phyloP scores from a whole-genome alignment of 2,888 invertebrate genomes.

The Latheticus oryzae region DNA sequence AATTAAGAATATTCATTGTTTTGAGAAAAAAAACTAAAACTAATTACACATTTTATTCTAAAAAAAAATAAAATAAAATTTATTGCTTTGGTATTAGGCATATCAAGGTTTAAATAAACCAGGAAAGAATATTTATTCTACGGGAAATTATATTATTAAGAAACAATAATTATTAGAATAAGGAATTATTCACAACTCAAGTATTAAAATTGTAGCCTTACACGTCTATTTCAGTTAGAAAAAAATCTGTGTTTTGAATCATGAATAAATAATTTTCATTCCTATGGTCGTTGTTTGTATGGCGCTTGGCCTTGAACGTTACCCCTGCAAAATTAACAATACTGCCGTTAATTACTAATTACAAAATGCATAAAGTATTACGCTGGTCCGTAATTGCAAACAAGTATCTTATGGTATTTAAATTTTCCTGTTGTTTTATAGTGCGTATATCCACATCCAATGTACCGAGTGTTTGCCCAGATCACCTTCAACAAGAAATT shows the following conservation, averaged over 20 bases:
- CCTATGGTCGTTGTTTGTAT: conserved; percentile 8
- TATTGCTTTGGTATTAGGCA: no score
- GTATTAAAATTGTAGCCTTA: background rate
- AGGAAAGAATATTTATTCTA: background rate
- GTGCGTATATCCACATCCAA: conserved; percentile 88
- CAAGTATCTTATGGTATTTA: conserved; percentile 75
- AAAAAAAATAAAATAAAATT: no score
- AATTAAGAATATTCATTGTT: no score
- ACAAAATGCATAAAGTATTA: conserved; percentile 53
- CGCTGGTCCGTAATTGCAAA: conserved; percentile 89
- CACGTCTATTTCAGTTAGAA: background rate
- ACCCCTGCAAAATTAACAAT: background rate
- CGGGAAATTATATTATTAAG: no score
- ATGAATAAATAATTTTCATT: conserved; percentile 1
- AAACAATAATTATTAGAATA: no score
- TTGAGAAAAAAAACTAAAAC: no score
- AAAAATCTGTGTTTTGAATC: conserved; percentile 1
- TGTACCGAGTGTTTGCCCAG: conserved; percentile 83
- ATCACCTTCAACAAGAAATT: conserved; percentile 73
- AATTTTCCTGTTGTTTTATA: conserved; percentile 70
- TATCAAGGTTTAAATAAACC: no score
- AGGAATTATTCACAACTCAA: no score
- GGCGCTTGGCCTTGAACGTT: conserved; percentile 7
- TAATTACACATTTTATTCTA: no score
- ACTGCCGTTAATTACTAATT: background rate